phyloP scores from a whole-genome alignment of 2,113 vertebrate species.

The Dinomys branickii region DNA sequence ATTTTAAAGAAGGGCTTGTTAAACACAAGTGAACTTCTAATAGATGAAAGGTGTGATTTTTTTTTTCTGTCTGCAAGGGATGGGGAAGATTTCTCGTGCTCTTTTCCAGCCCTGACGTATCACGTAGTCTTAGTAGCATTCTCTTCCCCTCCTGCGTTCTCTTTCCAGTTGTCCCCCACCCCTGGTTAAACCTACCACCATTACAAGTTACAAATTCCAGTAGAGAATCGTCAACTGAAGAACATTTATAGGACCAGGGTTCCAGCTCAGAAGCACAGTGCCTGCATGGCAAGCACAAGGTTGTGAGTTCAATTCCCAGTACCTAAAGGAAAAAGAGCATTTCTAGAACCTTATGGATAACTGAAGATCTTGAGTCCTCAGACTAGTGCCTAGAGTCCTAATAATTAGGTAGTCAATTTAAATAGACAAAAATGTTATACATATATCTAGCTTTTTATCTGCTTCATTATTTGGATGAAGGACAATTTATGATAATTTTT shows the following conservation, averaged over 20 bases:
- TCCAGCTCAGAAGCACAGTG: no score
- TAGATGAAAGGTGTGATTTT: constrained; percentile 70
- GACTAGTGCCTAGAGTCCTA: not conserved
- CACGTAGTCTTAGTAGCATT: not conserved
- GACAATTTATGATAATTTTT: constrained; percentile 12
- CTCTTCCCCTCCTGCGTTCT: not conserved
- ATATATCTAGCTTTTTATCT: not conserved
- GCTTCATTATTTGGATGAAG: constrained; percentile 36
- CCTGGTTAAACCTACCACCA: not conserved
- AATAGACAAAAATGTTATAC: not conserved
- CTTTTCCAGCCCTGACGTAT: constrained; percentile 30
- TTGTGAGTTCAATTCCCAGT: no score
- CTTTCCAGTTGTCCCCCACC: not conserved
- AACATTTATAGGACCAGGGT: not conserved
- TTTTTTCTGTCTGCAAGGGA: not conserved
- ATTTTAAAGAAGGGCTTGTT: constrained; percentile 79
- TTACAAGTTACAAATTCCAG: constrained; percentile 35
- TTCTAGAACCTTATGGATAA: not conserved
- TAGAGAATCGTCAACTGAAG: not conserved
- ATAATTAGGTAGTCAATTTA: not conserved
- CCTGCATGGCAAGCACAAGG: no score
- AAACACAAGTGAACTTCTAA: constrained; percentile 77
- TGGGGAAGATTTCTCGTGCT: constrained; percentile 33
- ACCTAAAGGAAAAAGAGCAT: no score
- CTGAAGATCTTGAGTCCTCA: not conserved